Percentiles rank a stretch among this genome's conserved stretches.
Conservation (phyloP, 2,888 invertebrate species). For the Tholera decimalis region DNA sequence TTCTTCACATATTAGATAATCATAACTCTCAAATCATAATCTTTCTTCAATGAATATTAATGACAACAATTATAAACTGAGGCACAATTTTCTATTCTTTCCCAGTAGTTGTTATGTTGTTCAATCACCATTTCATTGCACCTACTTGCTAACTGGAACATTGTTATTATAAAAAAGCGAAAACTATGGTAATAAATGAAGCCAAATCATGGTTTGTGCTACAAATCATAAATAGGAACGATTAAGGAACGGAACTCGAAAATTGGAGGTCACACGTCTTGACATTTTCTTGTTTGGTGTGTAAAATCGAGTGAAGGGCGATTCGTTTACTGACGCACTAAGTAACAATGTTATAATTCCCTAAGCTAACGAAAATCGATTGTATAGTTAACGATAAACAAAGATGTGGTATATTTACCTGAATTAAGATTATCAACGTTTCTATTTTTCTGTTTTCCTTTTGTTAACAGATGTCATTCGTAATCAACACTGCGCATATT, state of each 20-base stretch:
- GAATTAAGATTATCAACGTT: conserved; percentile 63
- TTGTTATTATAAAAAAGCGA: conserved; percentile 50
- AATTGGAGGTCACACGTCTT: conserved; percentile 87
- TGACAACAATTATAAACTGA: conserved; percentile 11
- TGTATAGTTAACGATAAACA: conserved; percentile 14
- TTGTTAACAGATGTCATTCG: conserved; percentile 89
- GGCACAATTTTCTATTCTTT: conserved; percentile 42
- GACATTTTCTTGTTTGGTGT: conserved; percentile 85
- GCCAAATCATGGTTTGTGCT: conserved; percentile 33
- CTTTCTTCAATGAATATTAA: conserved; percentile 14
- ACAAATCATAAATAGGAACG: conserved; percentile 58
- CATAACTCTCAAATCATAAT: conserved; percentile 4
- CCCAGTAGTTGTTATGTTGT: conserved; percentile 69
- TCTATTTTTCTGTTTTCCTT: conserved; percentile 82
- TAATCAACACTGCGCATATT: conserved; percentile 89
- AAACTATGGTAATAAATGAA: conserved; percentile 39
- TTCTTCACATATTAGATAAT: neutral
- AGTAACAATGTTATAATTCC: conserved; percentile 44
- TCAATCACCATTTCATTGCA: conserved; percentile 79
- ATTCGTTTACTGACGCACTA: conserved; percentile 69
- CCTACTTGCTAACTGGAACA: conserved; percentile 79
- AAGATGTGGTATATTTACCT: conserved; percentile 74
- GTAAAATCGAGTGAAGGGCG: conserved; percentile 81
- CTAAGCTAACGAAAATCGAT: conserved; percentile 28
- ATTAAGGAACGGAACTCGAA: conserved; percentile 72